phyloP scores from a whole-genome alignment of 2,797 vertebrate genomes.

The Luscinia luscinia region DNA sequence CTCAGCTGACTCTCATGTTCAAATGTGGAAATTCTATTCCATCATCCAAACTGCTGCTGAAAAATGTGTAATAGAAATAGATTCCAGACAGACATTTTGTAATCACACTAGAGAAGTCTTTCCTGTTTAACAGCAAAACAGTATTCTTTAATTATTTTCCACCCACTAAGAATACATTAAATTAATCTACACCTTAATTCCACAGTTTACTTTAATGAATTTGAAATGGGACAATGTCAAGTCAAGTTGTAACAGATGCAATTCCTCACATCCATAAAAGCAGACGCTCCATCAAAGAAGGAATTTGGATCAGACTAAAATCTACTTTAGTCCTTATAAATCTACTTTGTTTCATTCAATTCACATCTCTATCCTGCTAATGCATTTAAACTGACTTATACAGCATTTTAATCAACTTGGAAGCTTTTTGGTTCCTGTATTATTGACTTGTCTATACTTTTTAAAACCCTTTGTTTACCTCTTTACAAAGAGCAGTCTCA shows the following conservation, averaged over 20 bases:
- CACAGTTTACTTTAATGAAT: background rate
- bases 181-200: conserved; percentile 2
- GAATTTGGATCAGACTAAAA: background rate
- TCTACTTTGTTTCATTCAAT: background rate
- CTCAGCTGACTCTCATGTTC: background rate
- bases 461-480: background rate
- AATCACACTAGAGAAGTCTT: background rate
- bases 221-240: background rate
- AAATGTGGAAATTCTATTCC: conserved; percentile 11
- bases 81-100: background rate
- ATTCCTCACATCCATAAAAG: background rate
- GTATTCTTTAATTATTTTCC: background rate
- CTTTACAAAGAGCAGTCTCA: background rate
- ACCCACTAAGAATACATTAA: background rate
- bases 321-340: background rate
- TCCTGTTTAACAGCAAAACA: conserved; percentile 30
- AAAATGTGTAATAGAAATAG: background rate
- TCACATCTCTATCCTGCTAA: background rate
- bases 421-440: background rate
- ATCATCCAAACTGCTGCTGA: conserved; percentile 4
- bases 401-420: background rate
- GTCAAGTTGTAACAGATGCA: background rate
- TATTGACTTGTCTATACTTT: background rate
- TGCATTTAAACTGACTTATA: background rate
- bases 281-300: background rate